Base-by-base conservation (phyloP, 2,113 vertebrate genomes). In the Sinocyclocheilus maitianheensis region DNA sequence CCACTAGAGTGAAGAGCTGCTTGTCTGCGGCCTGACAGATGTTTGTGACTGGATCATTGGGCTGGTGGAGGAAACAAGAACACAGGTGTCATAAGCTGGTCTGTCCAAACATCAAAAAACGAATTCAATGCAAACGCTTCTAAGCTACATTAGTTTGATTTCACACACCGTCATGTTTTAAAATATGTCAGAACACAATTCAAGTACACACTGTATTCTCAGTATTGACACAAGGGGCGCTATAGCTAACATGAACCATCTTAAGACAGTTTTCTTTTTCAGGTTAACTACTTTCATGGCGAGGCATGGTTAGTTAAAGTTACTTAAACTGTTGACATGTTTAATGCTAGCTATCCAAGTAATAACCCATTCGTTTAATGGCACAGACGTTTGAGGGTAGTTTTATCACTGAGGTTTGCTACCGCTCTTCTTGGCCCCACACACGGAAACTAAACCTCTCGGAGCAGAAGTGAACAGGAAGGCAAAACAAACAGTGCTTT, bases 1-100 rank as follows among this genome's bases (percentile, higher is more conserved):
- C 46, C 46, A 30, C 97, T 87, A 98, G 93, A 0, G 97, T 98
- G 88, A 98, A 98, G 16, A 98, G 96, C 91, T 98, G 97, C 82
- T 97, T 98, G 92, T 98, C 97, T 4, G 97, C 97, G 1, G 97
- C 97, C 91, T 98, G 97, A 91, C 97, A 98, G 93, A 98, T 98
- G 91, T 98, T 98, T 72, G 97, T 98, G 93, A 98, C 97, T 0
- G 97, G 97, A 91, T 98, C 97, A 48, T 97, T 98, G 65, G 97
- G 97, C 97, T 98, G 93, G 72, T 75, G 87, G 65, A 14, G 37
- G 60, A 78, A 48, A 83, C 5, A 30, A 12, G 43, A n/a, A 85
- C 48, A 63, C n/a, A 53, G 62, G 51, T 34, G 81, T 87, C 46
- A 84, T 24, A 77, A 7, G 22, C 0, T 18, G 22, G 4, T 26